Percentiles rank a stretch among this genome's conserved stretches.
Evolutionary conservation across 2,888 invertebrate species (phyloP).

Genomic region (Venustoraphidia nigricollis): DNA sequence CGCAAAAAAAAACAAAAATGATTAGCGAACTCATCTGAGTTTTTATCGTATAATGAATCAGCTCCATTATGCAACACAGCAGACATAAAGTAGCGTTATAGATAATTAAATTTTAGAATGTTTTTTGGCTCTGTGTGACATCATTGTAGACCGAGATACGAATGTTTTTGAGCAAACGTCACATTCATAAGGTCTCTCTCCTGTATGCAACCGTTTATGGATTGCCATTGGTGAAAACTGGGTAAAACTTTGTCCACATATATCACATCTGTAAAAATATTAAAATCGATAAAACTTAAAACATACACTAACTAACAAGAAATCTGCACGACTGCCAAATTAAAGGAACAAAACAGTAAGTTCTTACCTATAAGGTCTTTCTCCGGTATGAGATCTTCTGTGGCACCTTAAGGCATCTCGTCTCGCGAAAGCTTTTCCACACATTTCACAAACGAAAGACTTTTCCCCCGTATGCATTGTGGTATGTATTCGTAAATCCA

Average conservation of each 20-base stretch:
- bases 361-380: slow-evolving; percentile 33
- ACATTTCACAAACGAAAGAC: slow-evolving; percentile 42
- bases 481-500: slow-evolving; percentile 40
- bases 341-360: background rate
- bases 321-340: background rate
- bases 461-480: slow-evolving; percentile 47
- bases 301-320: no score
- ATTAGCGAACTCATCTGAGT: no score
- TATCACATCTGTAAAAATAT: slow-evolving; percentile 30
- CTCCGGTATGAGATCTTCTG: slow-evolving; percentile 39
- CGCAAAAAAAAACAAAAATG: no score
- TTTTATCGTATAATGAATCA: no score
- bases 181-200: slow-evolving; percentile 42
- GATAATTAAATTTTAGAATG: slow-evolving; percentile 17
- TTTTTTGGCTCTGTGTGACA: slow-evolving; percentile 36
- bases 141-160: slow-evolving; percentile 40
- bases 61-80: no score
- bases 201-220: slow-evolving; percentile 43
- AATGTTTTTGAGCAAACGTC: slow-evolving; percentile 39
- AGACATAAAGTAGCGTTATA: background rate
- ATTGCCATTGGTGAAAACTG: slow-evolving; percentile 49
- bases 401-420: slow-evolving; percentile 42
- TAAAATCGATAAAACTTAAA: background rate
- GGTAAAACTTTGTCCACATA: slow-evolving; percentile 44
- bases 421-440: slow-evolving; percentile 42